phyloP scores from a whole-genome alignment of 2,888 invertebrate genomes.

The Gortyna flavago region DNA sequence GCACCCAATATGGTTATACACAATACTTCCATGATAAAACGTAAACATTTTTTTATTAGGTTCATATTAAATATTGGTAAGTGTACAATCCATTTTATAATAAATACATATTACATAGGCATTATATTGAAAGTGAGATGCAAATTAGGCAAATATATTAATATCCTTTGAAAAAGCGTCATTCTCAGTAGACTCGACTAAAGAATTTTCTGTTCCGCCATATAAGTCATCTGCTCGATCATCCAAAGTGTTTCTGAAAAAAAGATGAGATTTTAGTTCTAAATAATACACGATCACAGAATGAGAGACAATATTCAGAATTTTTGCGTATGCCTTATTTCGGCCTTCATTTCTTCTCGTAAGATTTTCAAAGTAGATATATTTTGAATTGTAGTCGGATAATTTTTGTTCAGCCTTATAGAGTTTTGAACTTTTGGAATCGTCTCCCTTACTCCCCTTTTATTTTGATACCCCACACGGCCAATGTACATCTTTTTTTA shows the following conservation, averaged over 20 bases:
- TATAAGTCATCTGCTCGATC: constrained; percentile 77
- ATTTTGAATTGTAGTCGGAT: background rate
- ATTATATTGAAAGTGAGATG: constrained; percentile 14
- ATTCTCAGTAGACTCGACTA: constrained; percentile 78
- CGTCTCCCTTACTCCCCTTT: background rate
- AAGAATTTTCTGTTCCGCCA: constrained; percentile 75
- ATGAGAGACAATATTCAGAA: background rate
- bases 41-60: background rate
- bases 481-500: background rate
- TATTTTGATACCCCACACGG: background rate
- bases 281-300: background rate
- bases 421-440: background rate
- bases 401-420: background rate
- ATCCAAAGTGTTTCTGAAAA: constrained; percentile 77
- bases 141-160: constrained; percentile 75
- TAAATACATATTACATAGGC: constrained; percentile 18
- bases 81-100: constrained; percentile 30
- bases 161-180: constrained; percentile 77
- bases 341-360: background rate
- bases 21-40: background rate
- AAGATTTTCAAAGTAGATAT: background rate
- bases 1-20: background rate
- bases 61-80: constrained; percentile 26
- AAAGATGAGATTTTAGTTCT: constrained; percentile 12
- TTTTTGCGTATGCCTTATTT: background rate